Conservation (phyloP, 2,888 invertebrate species). For the Holacanthella duospinosa region DNA sequence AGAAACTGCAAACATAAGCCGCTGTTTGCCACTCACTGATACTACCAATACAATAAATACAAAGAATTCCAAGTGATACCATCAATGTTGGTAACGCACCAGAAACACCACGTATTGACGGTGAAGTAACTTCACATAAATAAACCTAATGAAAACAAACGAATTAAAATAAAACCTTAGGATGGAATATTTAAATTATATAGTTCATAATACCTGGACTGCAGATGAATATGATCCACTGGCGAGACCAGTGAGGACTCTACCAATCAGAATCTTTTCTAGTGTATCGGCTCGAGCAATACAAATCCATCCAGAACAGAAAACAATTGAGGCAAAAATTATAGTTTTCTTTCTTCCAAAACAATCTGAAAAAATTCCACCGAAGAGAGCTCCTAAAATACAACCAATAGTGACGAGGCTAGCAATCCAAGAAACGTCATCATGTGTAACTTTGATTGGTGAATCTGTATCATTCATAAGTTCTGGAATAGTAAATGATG, state of each 20-base stretch:
- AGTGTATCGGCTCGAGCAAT: constrained; percentile 29
- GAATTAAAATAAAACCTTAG: neutral
- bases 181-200: neutral
- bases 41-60: constrained; percentile 30
- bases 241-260: constrained; percentile 33
- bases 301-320: constrained; percentile 32
- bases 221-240: constrained; percentile 34
- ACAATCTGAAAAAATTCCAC: constrained; percentile 28
- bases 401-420: constrained; percentile 33
- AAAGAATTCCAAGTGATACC: constrained; percentile 34
- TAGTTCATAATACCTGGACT: constrained; percentile 26
- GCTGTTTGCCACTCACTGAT: constrained; percentile 30
- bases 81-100: constrained; percentile 36
- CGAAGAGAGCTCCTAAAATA: constrained; percentile 29
- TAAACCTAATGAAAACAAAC: too few species aligned
- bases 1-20: constrained; percentile 24
- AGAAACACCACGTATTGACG: constrained; percentile 28
- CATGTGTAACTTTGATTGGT: constrained; percentile 22
- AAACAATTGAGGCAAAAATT: constrained; percentile 30
- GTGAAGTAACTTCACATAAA: constrained; percentile 36
- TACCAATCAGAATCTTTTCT: constrained; percentile 30
- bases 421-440: constrained; percentile 35
- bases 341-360: constrained; percentile 35
- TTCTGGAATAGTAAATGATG: constrained; percentile 29
- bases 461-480: constrained; percentile 20